phyloP scores from a whole-genome alignment of 2,797 vertebrate species.

The Limosa lapponica region DNA sequence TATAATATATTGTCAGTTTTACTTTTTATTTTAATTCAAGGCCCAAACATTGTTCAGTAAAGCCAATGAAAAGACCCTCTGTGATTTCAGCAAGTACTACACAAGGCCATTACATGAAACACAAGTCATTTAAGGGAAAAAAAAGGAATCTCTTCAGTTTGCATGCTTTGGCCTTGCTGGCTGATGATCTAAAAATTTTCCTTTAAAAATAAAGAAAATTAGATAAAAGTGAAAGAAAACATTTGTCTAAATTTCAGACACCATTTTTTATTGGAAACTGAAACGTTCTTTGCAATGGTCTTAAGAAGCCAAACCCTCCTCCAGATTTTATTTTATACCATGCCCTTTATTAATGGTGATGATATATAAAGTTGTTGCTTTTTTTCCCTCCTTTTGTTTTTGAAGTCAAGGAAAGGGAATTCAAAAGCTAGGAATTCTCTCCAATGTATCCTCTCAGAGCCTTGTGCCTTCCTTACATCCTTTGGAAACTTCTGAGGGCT shows the following conservation, averaged over 20 bases:
- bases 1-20: neutral
- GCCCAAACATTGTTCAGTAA: neutral
- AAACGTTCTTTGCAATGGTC: neutral
- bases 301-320: neutral
- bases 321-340: neutral
- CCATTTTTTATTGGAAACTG: fast-evolving
- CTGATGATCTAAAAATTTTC: neutral
- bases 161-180: neutral
- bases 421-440: neutral
- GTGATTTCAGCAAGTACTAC: neutral
- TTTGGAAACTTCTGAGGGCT: neutral
- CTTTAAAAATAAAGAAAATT: neutral
- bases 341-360: neutral
- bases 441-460: neutral
- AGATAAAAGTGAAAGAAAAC: neutral
- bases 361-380: fast-evolving
- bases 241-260: neutral
- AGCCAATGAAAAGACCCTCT: neutral
- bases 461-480: neutral
- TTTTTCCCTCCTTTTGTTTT: neutral
- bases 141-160: neutral
- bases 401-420: neutral
- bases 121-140: neutral
- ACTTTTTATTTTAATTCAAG: neutral
- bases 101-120: neutral